These are phyloP conservation scores for Dasysyrphus albostriatus DNA, from an alignment of 2,888 invertebrate genomes.

Conservation along the genomic window DNA sequence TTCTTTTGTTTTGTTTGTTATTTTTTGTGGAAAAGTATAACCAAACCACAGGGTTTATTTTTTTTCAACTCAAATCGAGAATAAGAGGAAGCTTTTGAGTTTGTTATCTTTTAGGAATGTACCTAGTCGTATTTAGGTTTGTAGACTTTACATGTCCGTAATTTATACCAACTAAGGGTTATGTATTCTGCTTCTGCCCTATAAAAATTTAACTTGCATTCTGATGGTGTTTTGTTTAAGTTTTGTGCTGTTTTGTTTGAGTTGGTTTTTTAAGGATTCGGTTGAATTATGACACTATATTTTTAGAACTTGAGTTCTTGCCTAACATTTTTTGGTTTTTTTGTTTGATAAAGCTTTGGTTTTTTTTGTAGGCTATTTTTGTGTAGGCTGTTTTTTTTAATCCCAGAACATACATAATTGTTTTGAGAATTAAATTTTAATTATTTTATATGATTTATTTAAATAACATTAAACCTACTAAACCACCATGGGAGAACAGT, in stretches of 20 bases:
- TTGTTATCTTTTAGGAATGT: slow-evolving; percentile 68
- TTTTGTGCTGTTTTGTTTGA: too few species aligned
- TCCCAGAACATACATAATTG: too few species aligned
- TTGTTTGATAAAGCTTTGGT: too few species aligned
- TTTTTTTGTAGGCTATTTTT: too few species aligned
- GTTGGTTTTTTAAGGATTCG: not conserved
- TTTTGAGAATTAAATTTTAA: too few species aligned
- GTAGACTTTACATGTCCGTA: slow-evolving; percentile 20
- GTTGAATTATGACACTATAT: not conserved
- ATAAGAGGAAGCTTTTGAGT: slow-evolving; percentile 42
- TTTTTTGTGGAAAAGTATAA: slow-evolving; percentile 25
- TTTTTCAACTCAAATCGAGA: slow-evolving; percentile 20
- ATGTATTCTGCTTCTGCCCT: slow-evolving; percentile 45
- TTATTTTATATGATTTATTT: too few species aligned
- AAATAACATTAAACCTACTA: too few species aligned
- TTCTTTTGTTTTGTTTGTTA: slow-evolving; percentile 11
- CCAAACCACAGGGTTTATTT: not conserved
- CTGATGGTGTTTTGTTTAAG: slow-evolving; percentile 65
- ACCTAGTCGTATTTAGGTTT: slow-evolving; percentile 56
- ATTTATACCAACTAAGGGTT: slow-evolving; percentile 18
- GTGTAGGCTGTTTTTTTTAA: too few species aligned
- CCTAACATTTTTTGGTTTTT: too few species aligned
- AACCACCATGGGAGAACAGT: too few species aligned
- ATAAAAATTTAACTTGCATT: slow-evolving; percentile 65
- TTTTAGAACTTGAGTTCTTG: too few species aligned